These are phyloP conservation scores for Malurus alboscapulatus DNA, from an alignment of 2,113 vertebrate species.

Conservation along the genomic window DNA sequence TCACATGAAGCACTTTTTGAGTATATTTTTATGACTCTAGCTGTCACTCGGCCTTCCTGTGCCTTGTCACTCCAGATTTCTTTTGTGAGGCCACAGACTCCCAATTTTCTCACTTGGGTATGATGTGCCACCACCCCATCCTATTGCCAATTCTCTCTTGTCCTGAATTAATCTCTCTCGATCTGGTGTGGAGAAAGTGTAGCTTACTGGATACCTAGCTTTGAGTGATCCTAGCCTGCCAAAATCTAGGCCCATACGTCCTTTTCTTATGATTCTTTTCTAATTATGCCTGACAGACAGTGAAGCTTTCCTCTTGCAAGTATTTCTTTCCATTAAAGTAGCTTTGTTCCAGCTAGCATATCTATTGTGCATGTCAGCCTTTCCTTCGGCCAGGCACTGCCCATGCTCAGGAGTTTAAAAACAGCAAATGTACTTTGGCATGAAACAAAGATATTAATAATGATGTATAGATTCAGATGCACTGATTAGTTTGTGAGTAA, in stretches of 20 bases:
- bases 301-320: background rate
- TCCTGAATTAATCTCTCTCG: background rate
- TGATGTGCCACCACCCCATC: background rate
- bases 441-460: conserved; percentile 37
- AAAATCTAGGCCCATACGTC: background rate
- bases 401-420: background rate
- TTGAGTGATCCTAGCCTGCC: background rate
- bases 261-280: background rate
- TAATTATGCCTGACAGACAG: background rate
- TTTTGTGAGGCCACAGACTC: background rate
- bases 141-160: background rate
- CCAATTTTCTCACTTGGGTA: background rate
- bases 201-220: background rate
- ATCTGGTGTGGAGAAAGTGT: background rate
- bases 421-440: background rate
- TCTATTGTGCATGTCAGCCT: background rate
- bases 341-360: background rate
- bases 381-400: background rate
- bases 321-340: background rate
- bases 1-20: background rate
- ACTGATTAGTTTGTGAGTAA: conserved; percentile 31
- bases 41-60: background rate
- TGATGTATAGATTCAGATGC: background rate
- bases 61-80: background rate
- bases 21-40: background rate